These are phyloP conservation scores for Odontocolon sp. DNA, from an alignment of 2,888 invertebrate species.

Conservation along the genomic window DNA sequence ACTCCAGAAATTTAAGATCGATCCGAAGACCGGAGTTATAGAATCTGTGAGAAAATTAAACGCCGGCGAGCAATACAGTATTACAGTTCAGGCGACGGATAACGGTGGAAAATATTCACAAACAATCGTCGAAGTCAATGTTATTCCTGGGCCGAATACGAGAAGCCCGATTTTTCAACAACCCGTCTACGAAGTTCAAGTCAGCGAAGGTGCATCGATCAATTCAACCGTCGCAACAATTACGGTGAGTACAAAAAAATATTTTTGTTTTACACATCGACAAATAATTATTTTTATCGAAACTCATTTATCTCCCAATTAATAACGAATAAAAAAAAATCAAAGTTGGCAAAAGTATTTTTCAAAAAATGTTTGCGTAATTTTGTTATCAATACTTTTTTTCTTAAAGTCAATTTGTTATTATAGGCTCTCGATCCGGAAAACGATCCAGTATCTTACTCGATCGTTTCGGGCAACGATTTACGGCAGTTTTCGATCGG, in stretches of 20 bases:
- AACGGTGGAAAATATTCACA: constrained; percentile 91
- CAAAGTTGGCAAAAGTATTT: no score
- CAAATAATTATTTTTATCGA: no score
- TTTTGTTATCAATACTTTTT: no score
- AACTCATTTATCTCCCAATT: no score
- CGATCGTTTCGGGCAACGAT: constrained; percentile 94
- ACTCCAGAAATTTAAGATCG: constrained; percentile 91
- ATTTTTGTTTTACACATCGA: background rate
- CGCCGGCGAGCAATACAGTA: constrained; percentile 94
- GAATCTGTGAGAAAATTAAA: constrained; percentile 90
- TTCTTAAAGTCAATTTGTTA: constrained; percentile 19
- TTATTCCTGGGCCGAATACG: constrained; percentile 91
- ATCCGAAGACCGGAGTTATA: constrained; percentile 89
- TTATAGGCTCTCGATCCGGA: constrained; percentile 93
- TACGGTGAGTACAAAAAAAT: constrained; percentile 82
- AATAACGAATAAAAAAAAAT: no score
- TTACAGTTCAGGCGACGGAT: constrained; percentile 92
- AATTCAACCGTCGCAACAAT: constrained; percentile 92
- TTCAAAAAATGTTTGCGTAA: no score
- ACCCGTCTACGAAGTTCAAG: constrained; percentile 92
- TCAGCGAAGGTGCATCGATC: constrained; percentile 94
- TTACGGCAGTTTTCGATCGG: constrained; percentile 94
- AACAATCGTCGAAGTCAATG: constrained; percentile 92
- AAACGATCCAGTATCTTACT: constrained; percentile 92
- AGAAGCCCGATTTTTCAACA: constrained; percentile 92